Base-by-base conservation (phyloP, 1,140 invertebrate genomes). In the Drosophila repletoides region DNA sequence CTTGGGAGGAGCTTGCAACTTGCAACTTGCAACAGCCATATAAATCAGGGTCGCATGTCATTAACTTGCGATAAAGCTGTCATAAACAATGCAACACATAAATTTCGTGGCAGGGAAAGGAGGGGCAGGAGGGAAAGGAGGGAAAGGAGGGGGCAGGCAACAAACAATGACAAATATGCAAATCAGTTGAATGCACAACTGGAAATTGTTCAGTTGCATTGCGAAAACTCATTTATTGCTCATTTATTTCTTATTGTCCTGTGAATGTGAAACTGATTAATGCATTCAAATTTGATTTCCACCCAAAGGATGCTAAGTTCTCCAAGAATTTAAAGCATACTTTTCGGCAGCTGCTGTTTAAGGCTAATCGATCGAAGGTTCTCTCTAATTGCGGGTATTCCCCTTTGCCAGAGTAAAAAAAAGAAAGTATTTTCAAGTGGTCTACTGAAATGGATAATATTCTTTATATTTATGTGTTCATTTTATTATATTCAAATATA, bases 71-170 rank as follows among this genome's bases (percentile, higher is more conserved):
- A 83, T 83, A 83, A 83, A 83, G 76, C 79, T 84, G 79, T 83
- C 79, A 83, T 83, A 83, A 83, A 84, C 79, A 83, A 83, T 83
- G 79, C 79, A 84, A 84, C 70, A 74, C 74, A 83, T 84, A 83
- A 84, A 83, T 83, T 66, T 69, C 56, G 49, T 15, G 52, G 43
- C 9, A 28, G 0, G 33, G 17, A 21, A 24, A 6, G 31, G 15
- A 17, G 15, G 21, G 14, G 33, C 1, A 17, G 15, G 3, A n/a
- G 3, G 29, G n/a, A 5, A 19, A n/a, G 12, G 9, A 7, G 19
- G 33, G 19, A 36, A 12, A 43, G 36, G 31, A 6, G 45, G 17
- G 51, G 34, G 53, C 38, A 55, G 56, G 49, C 19, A 34, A 33
- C 22, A 60, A 83, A 83, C 77, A 83, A 83, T 77, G 79, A 51